Conservation (phyloP, 2,797 vertebrate genomes). For the Falco berigora region DNA sequence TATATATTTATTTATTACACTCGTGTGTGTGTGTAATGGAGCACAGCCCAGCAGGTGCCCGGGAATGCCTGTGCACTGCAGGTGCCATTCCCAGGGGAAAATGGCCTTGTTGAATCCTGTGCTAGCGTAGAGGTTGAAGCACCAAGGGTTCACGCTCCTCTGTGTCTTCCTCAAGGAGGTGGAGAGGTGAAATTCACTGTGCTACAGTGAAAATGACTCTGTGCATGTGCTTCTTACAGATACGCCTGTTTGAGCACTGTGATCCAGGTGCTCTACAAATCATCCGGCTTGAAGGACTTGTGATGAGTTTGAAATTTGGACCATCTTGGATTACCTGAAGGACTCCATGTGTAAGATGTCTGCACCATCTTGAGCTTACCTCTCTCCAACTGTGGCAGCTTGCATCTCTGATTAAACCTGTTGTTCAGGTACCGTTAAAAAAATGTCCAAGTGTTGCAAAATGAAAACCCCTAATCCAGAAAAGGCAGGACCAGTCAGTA, state of each 20-base stretch:
- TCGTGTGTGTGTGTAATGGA: background rate
- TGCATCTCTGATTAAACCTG: background rate
- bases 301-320: background rate
- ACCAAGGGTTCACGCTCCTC: background rate
- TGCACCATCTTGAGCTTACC: background rate
- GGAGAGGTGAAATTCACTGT: background rate
- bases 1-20: rapidly evolving
- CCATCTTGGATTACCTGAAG: background rate
- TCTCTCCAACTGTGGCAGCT: background rate
- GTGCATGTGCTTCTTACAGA: background rate
- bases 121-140: rapidly evolving
- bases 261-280: background rate
- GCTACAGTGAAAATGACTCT: background rate
- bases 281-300: background rate
- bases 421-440: background rate
- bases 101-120: background rate
- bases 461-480: background rate
- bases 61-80: background rate
- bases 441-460: background rate
- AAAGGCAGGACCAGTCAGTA: background rate
- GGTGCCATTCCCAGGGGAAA: background rate
- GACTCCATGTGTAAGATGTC: background rate
- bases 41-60: background rate
- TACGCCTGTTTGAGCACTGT: background rate
- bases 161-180: background rate